phyloP scores from a whole-genome alignment of 2,888 invertebrate genomes.

The Melanchra persicariae region DNA sequence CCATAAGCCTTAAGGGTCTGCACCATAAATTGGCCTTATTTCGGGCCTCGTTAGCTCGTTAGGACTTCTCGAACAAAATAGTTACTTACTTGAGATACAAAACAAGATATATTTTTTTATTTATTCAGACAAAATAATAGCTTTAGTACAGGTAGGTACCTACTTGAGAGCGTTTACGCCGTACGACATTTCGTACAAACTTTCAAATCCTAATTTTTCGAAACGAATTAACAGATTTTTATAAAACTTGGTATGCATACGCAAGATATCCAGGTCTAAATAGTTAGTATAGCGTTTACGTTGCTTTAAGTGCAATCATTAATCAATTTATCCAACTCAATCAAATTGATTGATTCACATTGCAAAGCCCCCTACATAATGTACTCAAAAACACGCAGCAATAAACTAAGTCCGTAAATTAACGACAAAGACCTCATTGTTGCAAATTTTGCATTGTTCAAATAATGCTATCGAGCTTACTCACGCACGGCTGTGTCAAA shows the following conservation, averaged over 20 bases:
- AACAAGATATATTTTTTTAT: no score
- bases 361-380: background rate
- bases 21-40: conserved; percentile 27
- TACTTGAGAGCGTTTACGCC: no score
- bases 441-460: conserved; percentile 47
- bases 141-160: no score
- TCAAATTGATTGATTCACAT: background rate
- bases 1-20: conserved; percentile 11
- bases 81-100: no score
- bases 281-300: no score
- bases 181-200: background rate
- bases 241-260: no score
- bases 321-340: background rate
- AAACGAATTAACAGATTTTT: no score
- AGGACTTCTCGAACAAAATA: conserved; percentile 2
- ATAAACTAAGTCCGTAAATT: conserved; percentile 12
- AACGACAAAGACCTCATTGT: conserved; percentile 52
- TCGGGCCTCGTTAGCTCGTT: background rate
- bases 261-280: no score
- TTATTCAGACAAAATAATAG: no score
- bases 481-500: conserved; percentile 32
- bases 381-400: background rate
- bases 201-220: no score
- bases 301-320: background rate
- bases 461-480: conserved; percentile 58